Percentiles rank a stretch among this genome's conserved stretches.
Conservation (phyloP, 2,797 vertebrate genomes). For the Macrochelys suwanniensis region DNA sequence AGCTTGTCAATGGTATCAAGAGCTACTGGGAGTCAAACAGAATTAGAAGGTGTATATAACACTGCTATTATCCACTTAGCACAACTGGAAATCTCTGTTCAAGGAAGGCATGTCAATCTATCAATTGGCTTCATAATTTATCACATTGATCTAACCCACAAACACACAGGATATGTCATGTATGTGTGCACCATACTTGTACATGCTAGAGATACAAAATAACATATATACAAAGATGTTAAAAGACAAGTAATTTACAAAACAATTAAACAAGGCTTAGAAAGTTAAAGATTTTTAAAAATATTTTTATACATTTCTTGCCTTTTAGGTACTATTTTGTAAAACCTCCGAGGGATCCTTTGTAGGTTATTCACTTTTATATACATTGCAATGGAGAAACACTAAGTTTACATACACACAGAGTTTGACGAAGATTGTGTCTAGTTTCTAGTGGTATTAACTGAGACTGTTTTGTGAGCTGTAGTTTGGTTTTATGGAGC, state of each 20-base stretch:
- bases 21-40: not conserved
- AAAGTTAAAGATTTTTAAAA: not conserved
- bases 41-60: not conserved
- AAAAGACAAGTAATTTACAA: not conserved
- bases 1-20: not conserved
- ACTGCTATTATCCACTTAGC: not conserved
- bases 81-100: not conserved
- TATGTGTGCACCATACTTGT: not conserved
- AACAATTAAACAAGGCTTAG: not conserved
- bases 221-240: not conserved
- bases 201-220: not conserved
- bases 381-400: not conserved
- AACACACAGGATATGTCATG: rapidly evolving
- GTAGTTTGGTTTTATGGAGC: not conserved
- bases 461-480: not conserved
- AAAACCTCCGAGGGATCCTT: not conserved
- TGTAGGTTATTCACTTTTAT: not conserved
- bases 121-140: rapidly evolving
- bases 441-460: not conserved
- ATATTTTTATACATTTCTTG: not conserved
- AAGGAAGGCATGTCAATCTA: not conserved
- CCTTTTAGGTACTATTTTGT: not conserved
- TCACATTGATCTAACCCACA: not conserved
- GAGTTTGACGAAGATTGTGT: not conserved
- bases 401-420: not conserved